Percentiles rank a stretch among this genome's conserved stretches.
Conservation (phyloP, 1,140 invertebrate species). For the Trissolcus basalis region DNA sequence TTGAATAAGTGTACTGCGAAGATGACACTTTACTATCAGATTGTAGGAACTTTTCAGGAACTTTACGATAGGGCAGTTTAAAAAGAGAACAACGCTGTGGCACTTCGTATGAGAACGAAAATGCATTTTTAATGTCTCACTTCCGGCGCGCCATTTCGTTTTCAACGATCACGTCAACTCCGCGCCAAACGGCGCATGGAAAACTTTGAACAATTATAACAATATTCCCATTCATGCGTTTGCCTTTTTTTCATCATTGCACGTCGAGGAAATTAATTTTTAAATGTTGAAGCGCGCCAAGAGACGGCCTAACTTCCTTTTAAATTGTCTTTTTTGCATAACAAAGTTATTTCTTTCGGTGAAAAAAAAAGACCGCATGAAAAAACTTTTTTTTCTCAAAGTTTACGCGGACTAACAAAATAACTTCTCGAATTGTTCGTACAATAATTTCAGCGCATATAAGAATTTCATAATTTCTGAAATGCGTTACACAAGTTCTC, state of each 20-base stretch:
- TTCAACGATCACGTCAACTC: conserved; percentile 43
- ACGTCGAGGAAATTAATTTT: conserved; percentile 24
- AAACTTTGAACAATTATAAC: conserved; percentile 30
- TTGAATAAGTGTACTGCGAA: conserved; percentile 13
- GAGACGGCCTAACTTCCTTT: background rate
- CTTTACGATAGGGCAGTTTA: conserved; percentile 30
- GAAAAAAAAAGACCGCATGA: no score
- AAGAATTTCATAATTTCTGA: no score
- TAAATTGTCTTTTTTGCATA: background rate
- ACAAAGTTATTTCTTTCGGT: no score
- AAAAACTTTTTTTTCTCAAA: no score
- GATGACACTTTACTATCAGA: conserved; percentile 29
- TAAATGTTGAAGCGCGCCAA: conserved; percentile 7
- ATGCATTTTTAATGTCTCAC: conserved; percentile 52
- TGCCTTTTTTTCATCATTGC: conserved; percentile 1
- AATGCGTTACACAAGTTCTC: no score
- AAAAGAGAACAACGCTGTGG: conserved; percentile 31
- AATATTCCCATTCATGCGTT: conserved; percentile 26
- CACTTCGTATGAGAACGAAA: conserved; percentile 36
- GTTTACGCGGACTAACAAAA: no score
- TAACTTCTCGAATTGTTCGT: no score
- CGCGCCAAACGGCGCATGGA: conserved; percentile 27
- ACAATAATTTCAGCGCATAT: no score
- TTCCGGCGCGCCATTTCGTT: conserved; percentile 32
- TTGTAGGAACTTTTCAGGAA: conserved; percentile 39